Evolutionary conservation across 37 sponge, comb jelly and placozoan species (phyloP), one percentile per base, ranked within the genome.

Genomic region (Cladorhizidae sp.): DNA sequence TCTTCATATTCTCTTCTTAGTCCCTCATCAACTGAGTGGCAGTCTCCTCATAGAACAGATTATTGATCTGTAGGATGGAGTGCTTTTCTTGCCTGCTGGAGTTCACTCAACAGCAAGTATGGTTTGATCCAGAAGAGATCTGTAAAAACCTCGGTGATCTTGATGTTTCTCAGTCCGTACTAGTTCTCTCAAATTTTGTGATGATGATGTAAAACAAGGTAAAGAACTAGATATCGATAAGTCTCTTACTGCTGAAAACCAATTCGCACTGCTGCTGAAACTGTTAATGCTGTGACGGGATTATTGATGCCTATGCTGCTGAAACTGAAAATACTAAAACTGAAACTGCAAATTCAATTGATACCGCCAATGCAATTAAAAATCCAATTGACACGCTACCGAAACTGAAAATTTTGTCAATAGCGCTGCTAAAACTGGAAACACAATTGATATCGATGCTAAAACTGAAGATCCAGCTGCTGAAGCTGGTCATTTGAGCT

Each of bases 11-110:
- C 7, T 23, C 41, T 23, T 0, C n/a, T n/a, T n/a, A n/a, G n/a
- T n/a, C n/a, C n/a, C n/a, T n/a, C n/a, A n/a, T n/a, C n/a, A n/a
- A n/a, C n/a, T n/a, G n/a, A n/a, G n/a, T n/a, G n/a, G n/a, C n/a
- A n/a, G n/a, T n/a, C n/a, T n/a, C n/a, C n/a, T n/a, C n/a, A n/a
- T n/a, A 5, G 17, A 12, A 15, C 65, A 65, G 15, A n/a, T 33
- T 42, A 12, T n/a, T n/a, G 17, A 25, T 41, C 38, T 67, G 78
- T 5, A 77, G 78, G 31, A 41, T 42, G 33, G 51, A 63, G 32
- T 33, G 78, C 26, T 77, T 77, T 43, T 77, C 78, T 31, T 51
- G 50, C 20, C 65, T 77, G 1, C 78, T 77, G 9, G 65, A 77
- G 65, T 77, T 77, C 50, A 77, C 78, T 25, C n/a, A 40, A 38